Conservation (phyloP, 2,797 vertebrate genomes). For the Falco rusticolus region DNA sequence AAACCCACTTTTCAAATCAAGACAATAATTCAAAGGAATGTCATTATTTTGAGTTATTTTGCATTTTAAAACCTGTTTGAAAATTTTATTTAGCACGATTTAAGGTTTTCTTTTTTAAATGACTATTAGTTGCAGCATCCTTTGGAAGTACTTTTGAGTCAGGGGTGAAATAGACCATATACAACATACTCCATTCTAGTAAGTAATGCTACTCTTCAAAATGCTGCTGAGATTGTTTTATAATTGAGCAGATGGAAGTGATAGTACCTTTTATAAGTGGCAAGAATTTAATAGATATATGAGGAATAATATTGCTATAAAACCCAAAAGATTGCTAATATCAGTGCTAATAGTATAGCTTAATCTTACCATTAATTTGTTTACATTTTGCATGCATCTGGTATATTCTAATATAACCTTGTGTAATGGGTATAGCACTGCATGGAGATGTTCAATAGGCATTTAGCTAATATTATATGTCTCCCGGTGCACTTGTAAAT, state of each 20-base stretch:
- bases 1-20: slow-evolving; percentile 12
- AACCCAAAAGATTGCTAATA: not conserved
- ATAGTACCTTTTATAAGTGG: not conserved
- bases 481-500: not conserved
- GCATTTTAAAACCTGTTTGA: not conserved
- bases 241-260: not conserved
- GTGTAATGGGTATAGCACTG: not conserved
- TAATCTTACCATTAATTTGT: not conserved
- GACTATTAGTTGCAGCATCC: not conserved
- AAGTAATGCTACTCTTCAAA: not conserved
- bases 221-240: not conserved
- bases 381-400: not conserved
- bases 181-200: not conserved
- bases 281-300: not conserved
- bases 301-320: not conserved
- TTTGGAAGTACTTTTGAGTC: not conserved
- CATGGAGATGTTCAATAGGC: not conserved
- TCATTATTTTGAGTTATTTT: slow-evolving; percentile 16
- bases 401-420: not conserved
- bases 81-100: slow-evolving; percentile 1
- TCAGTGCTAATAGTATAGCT: not conserved
- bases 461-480: not conserved
- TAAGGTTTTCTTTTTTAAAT: not conserved
- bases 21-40: not conserved
- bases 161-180: not conserved